Evolutionary conservation across 2,888 invertebrate species (phyloP).

Genomic region (Anagyrus pseudococci): DNA sequence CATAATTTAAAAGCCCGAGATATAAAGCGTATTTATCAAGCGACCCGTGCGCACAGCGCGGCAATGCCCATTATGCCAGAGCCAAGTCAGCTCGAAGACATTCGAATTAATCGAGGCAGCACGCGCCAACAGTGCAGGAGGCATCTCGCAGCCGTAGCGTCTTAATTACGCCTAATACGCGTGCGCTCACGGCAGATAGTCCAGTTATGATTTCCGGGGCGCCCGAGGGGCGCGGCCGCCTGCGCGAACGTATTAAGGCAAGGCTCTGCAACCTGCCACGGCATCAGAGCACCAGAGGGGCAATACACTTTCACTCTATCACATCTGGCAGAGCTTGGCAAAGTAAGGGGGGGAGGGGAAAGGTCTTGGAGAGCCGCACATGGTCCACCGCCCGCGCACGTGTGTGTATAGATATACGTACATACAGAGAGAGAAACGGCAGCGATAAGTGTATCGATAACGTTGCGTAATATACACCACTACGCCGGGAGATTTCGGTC

Average conservation of each 20-base stretch:
- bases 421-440: neutral
- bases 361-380: too few species aligned
- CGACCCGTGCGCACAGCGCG: too few species aligned
- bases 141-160: too few species aligned
- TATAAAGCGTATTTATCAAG: too few species aligned
- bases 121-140: too few species aligned
- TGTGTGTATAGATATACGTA: constrained; percentile 1
- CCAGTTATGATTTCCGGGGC: constrained; percentile 17
- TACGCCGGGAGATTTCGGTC: constrained; percentile 13
- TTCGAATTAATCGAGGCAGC: too few species aligned
- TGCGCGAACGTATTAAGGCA: constrained; percentile 11
- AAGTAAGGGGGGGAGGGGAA: too few species aligned
- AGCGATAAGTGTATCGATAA: constrained; percentile 37
- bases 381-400: neutral
- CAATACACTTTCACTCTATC: constrained; percentile 39
- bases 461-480: constrained; percentile 33
- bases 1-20: too few species aligned
- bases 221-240: constrained; percentile 10
- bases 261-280: constrained; percentile 33
- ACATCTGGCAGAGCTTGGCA: too few species aligned
- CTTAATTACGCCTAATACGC: neutral
- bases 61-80: too few species aligned
- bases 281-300: constrained; percentile 6
- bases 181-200: too few species aligned
- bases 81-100: too few species aligned